These are phyloP conservation scores for Brachyrhaphis roseni DNA, from an alignment of 2,797 vertebrate species.

Conservation along the genomic window DNA sequence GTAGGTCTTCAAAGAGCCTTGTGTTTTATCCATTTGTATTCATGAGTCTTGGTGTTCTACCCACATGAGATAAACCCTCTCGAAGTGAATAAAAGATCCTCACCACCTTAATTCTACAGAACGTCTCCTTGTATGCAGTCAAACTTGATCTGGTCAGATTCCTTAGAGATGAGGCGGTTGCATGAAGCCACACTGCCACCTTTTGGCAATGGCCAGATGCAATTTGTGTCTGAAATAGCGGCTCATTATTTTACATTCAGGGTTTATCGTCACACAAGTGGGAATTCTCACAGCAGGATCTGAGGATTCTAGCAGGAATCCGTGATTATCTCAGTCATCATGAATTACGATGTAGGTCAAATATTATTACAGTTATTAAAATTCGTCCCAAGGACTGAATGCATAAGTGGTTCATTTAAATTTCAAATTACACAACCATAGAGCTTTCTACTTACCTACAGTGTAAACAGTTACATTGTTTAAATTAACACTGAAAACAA, in stretches of 20 bases:
- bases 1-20: slow-evolving; percentile 12
- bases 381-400: background rate
- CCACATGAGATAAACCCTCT: slow-evolving; percentile 6
- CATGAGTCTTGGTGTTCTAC: slow-evolving; percentile 3
- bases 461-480: background rate
- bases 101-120: slow-evolving; percentile 3
- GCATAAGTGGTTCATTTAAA: slow-evolving; percentile 27
- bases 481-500: slow-evolving; percentile 9
- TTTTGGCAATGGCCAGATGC: slow-evolving; percentile 13
- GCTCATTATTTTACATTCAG: slow-evolving; percentile 20
- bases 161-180: background rate
- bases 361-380: slow-evolving; percentile 38
- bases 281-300: slow-evolving; percentile 27
- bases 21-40: slow-evolving; percentile 27
- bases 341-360: slow-evolving; percentile 27
- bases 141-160: background rate
- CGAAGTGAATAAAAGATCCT: slow-evolving; percentile 12
- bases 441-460: slow-evolving; percentile 2
- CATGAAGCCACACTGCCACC: slow-evolving; percentile 62
- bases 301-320: slow-evolving; percentile 39
- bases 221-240: background rate
- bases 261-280: slow-evolving; percentile 21
- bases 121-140: slow-evolving; percentile 2
- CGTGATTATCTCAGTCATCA: slow-evolving; percentile 28
- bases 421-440: slow-evolving; percentile 14